Evolutionary conservation across 2,113 vertebrate genomes (phyloP), one percentile per base, ranked within the genome.

Genomic region (Nettapus auritus): DNA sequence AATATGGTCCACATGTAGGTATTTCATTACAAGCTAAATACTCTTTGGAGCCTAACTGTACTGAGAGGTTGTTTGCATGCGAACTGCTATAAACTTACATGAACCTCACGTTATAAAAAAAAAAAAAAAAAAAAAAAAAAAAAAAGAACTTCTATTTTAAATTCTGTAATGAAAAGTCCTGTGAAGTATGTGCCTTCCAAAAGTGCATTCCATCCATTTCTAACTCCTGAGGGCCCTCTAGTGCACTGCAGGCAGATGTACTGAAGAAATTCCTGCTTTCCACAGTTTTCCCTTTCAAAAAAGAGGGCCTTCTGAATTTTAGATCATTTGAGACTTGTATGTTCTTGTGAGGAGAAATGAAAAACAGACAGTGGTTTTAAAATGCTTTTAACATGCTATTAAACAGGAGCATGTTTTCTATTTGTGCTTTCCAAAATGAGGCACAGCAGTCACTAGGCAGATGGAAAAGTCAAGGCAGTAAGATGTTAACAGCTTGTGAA

Each of bases 201-300:
- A 96, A 93, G 68, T 46, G 66, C 93, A 90, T 96, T 93, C 75
- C 77, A 52, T 62, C 92, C 55, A 88, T 97, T 97, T 96, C 91
- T 97, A 95, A 95, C 97, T 96, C 92, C 93, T 73, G 97, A 94
- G 97, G 50, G 98, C 98, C 98, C 98, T 88, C 98, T 98, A 98
- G 98, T 82, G 98, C 71, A 79, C 70, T 40, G 25, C 90, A 89
- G 57, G 86, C 60, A 96, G 93, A 98, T 8, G 6, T 29, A 82
- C 86, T 60, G 40, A 81, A 79, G 85, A 94, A 88, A 91, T 66
- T 62, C 63, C 44, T 55, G 21, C 42, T 80, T 78, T 50, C 11
- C 9, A 52, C 19, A 36, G 44, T 68, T 40, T 40, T 40, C 62
- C 26, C 25, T 40, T 28, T 28, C 1, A 19, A 29, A 71, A 50